A percentile compares a stretch with the other conserved stretches of the same genome.
Conservation (phyloP, 2,888 invertebrate species). For the Macrophya annulata region DNA sequence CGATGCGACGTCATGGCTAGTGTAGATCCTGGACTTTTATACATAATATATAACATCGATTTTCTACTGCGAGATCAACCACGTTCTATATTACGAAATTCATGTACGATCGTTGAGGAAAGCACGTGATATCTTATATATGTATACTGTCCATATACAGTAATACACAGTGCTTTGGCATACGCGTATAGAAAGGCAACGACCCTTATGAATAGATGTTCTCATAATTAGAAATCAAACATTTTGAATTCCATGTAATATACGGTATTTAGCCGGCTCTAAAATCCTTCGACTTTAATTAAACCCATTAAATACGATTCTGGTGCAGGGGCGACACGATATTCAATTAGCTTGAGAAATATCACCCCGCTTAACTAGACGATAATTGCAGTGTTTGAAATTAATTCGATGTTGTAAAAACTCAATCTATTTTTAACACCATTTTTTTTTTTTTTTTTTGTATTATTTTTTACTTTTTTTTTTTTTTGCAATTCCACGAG, state of each 20-base stretch:
- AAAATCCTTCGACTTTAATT: slow-evolving; percentile 52
- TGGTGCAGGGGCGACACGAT: slow-evolving; percentile 20
- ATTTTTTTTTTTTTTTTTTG: neutral
- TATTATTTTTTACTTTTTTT: neutral
- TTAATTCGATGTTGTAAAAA: slow-evolving; percentile 59
- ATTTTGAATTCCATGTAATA: neutral
- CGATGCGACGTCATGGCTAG: neutral
- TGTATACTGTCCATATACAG: too few species aligned
- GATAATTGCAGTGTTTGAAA: slow-evolving; percentile 56
- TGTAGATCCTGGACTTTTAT: neutral
- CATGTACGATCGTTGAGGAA: neutral
- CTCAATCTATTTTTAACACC: slow-evolving; percentile 46
- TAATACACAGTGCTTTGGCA: neutral
- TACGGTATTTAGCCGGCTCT: neutral
- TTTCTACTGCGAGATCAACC: neutral
- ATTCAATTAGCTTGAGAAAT: slow-evolving; percentile 53
- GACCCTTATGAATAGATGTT: neutral
- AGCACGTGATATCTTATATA: neutral
- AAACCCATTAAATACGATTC: slow-evolving; percentile 43
- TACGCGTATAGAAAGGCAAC: neutral
- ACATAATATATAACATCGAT: neutral
- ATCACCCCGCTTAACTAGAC: slow-evolving; percentile 48
- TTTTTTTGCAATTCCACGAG: neutral
- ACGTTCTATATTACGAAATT: neutral
- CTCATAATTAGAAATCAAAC: slow-evolving; percentile 34